Conservation (phyloP, 2,113 vertebrate genomes). For the Neolamprologus longior region DNA sequence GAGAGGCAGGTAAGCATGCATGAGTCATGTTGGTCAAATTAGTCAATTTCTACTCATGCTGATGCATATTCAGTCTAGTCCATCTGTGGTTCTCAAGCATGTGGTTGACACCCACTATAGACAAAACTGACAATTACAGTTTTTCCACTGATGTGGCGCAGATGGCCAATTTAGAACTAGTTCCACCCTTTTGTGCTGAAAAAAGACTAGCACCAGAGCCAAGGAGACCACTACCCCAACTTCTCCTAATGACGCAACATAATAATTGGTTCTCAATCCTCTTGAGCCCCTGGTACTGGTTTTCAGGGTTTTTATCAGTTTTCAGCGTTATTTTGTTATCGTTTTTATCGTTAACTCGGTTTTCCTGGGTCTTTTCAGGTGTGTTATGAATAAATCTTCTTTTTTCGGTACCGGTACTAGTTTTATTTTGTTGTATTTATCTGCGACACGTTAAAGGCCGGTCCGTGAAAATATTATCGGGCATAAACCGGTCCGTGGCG, state of each 20-base stretch:
- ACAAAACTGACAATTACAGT: neutral
- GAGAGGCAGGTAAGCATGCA: conserved; percentile 41
- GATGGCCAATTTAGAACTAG: neutral
- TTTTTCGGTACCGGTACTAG: no score
- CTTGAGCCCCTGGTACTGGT: neutral
- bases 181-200: neutral
- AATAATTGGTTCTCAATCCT: neutral
- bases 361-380: fast-evolving
- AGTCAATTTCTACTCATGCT: neutral
- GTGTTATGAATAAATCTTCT: no score
- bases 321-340: no score
- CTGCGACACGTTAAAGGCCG: fast-evolving
- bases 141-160: neutral
- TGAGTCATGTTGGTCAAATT: neutral
- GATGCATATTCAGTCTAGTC: neutral
- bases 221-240: neutral
- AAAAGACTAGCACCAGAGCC: neutral
- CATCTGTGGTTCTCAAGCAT: neutral
- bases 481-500: no score
- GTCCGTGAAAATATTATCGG: no score
- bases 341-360: no score
- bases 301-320: no score
- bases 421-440: no score
- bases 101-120: neutral
- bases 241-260: neutral